These are phyloP conservation scores for Anoplophora glabripennis DNA, from an alignment of 1,140 invertebrate genomes.

Conservation along the genomic window DNA sequence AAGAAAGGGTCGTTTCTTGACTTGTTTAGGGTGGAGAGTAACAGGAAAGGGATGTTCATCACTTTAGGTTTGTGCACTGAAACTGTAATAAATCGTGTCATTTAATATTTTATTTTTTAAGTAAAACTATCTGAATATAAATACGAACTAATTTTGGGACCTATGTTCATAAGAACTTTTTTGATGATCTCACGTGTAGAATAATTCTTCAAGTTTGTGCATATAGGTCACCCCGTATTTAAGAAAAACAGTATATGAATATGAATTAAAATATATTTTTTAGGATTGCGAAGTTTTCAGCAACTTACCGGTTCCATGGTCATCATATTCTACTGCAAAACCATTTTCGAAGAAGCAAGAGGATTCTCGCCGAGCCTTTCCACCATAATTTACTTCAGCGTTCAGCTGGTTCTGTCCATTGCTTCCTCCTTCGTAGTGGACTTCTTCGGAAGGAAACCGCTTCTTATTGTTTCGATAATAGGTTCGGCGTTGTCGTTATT, in stretches of 20 bases:
- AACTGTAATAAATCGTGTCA: too few relatives aligned
- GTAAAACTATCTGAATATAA: too few relatives aligned
- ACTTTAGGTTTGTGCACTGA: slow-evolving; percentile 56
- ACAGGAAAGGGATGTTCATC: slow-evolving; percentile 63
- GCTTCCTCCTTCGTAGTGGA: slow-evolving; percentile 67
- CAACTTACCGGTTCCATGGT: slow-evolving; percentile 75
- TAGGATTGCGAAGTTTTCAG: slow-evolving; percentile 59
- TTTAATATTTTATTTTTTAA: too few relatives aligned
- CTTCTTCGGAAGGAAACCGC: slow-evolving; percentile 64
- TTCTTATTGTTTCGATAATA: slow-evolving; percentile 62
- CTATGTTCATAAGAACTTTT: too few relatives aligned
- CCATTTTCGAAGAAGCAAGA: slow-evolving; percentile 64
- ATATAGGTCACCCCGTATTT: too few relatives aligned
- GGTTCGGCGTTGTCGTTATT: slow-evolving; percentile 55
- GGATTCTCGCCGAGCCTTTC: slow-evolving; percentile 41
- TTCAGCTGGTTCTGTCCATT: slow-evolving; percentile 64
- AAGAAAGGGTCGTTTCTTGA: slow-evolving; percentile 55
- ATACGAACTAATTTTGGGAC: too few relatives aligned
- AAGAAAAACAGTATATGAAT: too few relatives aligned
- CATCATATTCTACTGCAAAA: slow-evolving; percentile 71
- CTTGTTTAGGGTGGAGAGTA: slow-evolving; percentile 55
- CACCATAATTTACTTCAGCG: slow-evolving; percentile 59
- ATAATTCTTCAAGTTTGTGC: too few relatives aligned
- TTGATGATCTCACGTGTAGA: too few relatives aligned
- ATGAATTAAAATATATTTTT: too few relatives aligned